Conservation (phyloP, 92 coral and sea anemone species). For the Palythoa heliodiscus region DNA sequence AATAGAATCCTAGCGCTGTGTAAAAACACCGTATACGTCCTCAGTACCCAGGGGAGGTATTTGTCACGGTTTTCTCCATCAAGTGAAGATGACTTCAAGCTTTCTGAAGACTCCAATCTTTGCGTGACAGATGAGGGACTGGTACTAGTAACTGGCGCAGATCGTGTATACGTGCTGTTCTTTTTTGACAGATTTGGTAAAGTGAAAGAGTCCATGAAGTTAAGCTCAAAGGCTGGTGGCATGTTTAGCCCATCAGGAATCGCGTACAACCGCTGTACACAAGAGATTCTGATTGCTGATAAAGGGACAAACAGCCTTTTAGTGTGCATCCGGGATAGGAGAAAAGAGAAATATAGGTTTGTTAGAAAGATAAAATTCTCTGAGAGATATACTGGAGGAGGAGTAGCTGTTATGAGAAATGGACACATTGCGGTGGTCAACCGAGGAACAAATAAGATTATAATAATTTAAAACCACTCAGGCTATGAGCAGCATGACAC, state of each 20-base stretch:
- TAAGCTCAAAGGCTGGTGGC: conserved; percentile 38
- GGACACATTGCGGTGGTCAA: conserved; percentile 74
- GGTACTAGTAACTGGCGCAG: conserved; percentile 56
- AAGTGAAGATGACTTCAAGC: conserved; percentile 42
- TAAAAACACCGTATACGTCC: conserved; percentile 48
- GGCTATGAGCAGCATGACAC: background rate
- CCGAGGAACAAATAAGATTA: conserved; percentile 42
- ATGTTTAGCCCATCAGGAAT: conserved; percentile 60
- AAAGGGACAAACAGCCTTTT: conserved; percentile 60
- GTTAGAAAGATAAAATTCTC: conserved; percentile 58
- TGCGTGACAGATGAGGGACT: conserved; percentile 62
- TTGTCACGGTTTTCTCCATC: conserved; percentile 53
- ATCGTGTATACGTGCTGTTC: conserved; percentile 50
- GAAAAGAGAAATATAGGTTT: conserved; percentile 26
- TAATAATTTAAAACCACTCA: conserved; percentile 13
- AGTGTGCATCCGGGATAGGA: conserved; percentile 46
- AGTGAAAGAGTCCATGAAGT: conserved; percentile 47
- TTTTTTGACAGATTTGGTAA: conserved; percentile 49
- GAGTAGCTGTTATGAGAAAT: conserved; percentile 54
- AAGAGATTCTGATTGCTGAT: conserved; percentile 67
- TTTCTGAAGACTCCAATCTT: conserved; percentile 54
- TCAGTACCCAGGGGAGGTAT: conserved; percentile 49
- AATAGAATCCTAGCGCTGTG: conserved; percentile 57
- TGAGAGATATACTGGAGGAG: conserved; percentile 59
- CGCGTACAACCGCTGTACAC: conserved; percentile 56